Conservation (phyloP, 2,888 invertebrate genomes). For the Octodonta nipae region DNA sequence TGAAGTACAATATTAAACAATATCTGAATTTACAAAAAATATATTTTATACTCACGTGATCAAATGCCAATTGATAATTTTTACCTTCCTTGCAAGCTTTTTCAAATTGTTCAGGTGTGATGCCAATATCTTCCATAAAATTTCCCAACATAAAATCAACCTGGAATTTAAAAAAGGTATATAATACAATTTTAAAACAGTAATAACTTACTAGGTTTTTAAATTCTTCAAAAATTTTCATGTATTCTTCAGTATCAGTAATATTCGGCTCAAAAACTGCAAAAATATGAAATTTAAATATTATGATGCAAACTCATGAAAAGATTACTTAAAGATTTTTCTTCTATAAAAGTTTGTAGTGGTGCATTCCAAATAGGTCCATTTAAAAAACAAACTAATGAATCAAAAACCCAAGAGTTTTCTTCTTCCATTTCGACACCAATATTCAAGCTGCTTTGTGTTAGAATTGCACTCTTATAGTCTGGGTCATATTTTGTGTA, state of each 20-base stretch:
- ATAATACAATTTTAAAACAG: slow-evolving; percentile 3
- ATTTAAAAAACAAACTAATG: slow-evolving; percentile 77
- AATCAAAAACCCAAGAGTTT: slow-evolving; percentile 83
- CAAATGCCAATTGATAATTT: slow-evolving; percentile 40
- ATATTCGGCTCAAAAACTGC: slow-evolving; percentile 77
- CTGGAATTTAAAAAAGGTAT: slow-evolving; percentile 29
- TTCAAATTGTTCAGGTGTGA: slow-evolving; percentile 77
- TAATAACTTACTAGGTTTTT: slow-evolving; percentile 58
- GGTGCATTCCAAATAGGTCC: slow-evolving; percentile 90
- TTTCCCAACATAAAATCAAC: slow-evolving; percentile 82
- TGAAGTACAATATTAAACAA: too few relatives aligned
- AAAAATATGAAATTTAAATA: slow-evolving; percentile 15
- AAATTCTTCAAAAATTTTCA: slow-evolving; percentile 69
- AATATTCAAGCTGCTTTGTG: too few relatives aligned
- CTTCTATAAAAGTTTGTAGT: slow-evolving; percentile 79
- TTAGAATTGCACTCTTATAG: too few relatives aligned
- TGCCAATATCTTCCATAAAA: slow-evolving; percentile 85
- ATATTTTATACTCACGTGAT: slow-evolving; percentile 34
- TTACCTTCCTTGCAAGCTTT: slow-evolving; percentile 51
- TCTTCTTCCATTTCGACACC: slow-evolving; percentile 41
- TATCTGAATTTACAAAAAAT: too few relatives aligned
- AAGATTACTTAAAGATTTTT: slow-evolving; percentile 81
- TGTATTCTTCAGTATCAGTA: slow-evolving; percentile 58
- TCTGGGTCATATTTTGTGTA: too few relatives aligned
- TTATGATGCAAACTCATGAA: too few relatives aligned